These are phyloP conservation scores for Cyaniris semiargus DNA, from an alignment of 2,888 invertebrate genomes.

Conservation along the genomic window DNA sequence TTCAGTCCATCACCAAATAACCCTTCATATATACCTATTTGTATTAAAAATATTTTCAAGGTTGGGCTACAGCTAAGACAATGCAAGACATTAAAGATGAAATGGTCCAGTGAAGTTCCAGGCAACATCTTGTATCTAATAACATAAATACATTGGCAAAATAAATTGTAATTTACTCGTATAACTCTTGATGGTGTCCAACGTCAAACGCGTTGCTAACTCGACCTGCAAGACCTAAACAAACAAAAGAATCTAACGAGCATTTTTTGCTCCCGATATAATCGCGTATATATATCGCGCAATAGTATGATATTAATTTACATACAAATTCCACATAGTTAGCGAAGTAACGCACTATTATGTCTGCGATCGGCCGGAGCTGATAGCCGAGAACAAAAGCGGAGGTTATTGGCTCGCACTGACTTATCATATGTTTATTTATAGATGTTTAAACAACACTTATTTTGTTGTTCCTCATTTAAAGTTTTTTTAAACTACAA, in stretches of 20 bases:
- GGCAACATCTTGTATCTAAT: neutral
- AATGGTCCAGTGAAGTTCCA: too few relatives aligned
- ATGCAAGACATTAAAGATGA: too few relatives aligned
- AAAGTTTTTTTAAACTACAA: neutral
- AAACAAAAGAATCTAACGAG: slow-evolving; percentile 8
- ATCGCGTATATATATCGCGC: neutral
- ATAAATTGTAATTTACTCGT: neutral
- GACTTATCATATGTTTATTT: slow-evolving; percentile 33
- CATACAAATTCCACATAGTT: slow-evolving; percentile 29
- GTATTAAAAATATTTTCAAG: too few relatives aligned
- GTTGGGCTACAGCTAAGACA: too few relatives aligned
- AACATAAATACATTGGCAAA: neutral
- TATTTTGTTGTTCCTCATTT: neutral
- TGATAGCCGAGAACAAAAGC: slow-evolving; percentile 37
- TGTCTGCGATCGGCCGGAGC: slow-evolving; percentile 34
- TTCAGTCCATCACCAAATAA: too few relatives aligned
- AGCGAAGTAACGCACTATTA: slow-evolving; percentile 30
- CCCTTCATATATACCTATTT: too few relatives aligned
- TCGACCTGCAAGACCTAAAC: neutral
- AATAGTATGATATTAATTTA: slow-evolving; percentile 24
- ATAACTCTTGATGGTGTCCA: neutral
- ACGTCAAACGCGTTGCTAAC: neutral
- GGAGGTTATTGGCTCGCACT: slow-evolving; percentile 40
- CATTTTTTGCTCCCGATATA: neutral
- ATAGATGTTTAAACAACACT: slow-evolving; percentile 16